A percentile compares a stretch with the other conserved stretches of the same genome.
Conservation (phyloP, 1,140 invertebrate species). For the Mylabris phalerata region DNA sequence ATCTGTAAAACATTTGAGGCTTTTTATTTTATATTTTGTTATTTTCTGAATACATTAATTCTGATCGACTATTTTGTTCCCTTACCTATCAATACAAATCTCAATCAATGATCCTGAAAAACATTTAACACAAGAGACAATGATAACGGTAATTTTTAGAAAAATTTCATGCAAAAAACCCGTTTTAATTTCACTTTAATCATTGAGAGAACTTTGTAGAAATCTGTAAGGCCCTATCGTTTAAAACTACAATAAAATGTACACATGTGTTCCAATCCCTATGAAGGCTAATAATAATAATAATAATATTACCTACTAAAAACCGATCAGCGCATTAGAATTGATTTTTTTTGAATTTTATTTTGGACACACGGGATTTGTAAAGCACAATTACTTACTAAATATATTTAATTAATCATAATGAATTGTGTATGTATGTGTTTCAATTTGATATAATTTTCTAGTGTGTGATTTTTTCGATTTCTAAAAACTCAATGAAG, state of each 20-base stretch:
- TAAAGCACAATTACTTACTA: conserved; percentile 24
- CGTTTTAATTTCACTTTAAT: too few species aligned
- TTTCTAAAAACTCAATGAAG: background rate
- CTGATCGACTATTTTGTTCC: conserved; percentile 7
- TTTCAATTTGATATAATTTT: too few species aligned
- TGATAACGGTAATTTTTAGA: too few species aligned
- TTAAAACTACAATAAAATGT: conserved; percentile 2
- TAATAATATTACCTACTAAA: conserved; percentile 1
- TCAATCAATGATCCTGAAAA: too few species aligned
- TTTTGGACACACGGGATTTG: conserved; percentile 14
- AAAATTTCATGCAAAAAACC: too few species aligned
- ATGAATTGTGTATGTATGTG: too few species aligned
- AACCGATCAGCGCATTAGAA: conserved; percentile 9
- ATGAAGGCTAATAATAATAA: conserved; percentile 2
- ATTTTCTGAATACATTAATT: conserved; percentile 15
- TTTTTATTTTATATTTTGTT: background rate
- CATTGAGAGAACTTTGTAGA: too few species aligned
- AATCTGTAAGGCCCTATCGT: too few species aligned
- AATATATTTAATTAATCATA: conserved; percentile 1
- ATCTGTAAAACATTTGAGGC: conserved; percentile 10
- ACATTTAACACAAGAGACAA: too few species aligned
- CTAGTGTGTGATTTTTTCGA: too few species aligned
- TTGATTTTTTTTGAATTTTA: too few species aligned
- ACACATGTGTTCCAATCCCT: conserved; percentile 18
- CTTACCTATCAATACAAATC: too few species aligned